Base-by-base conservation (phyloP, 2,888 invertebrate genomes). In the Nasonovia ribisnigri region DNA sequence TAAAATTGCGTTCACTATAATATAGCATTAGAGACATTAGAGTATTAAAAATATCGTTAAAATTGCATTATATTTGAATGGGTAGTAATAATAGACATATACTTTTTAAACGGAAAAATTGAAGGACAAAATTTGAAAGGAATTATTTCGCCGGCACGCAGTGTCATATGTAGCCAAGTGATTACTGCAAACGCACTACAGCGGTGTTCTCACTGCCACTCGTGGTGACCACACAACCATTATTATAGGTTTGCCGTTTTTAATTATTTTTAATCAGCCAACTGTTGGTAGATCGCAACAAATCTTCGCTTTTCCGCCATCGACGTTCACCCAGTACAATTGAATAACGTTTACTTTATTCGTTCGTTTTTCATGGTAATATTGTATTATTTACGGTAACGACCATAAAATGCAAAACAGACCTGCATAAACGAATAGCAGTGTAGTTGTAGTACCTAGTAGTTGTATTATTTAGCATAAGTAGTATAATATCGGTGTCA, bases 201-300 rank as follows among this genome's bases (percentile, higher is more conserved):
- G 36, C 20, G 77, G 77, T 20, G 36, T 77, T 29, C 36, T 36
- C 77, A 36, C 3, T 2, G 1, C 36, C 36, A 77, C 20, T 77
- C 36, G 20, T 36, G 36, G 36, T 77, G 36, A 77, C 20, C 48
- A 48, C n/a, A n/a, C n/a, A 90, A n/a, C 29, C 16, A n/a, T 57
- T 57, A 57, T 57, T 26, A 8, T 10, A 4, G 26, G 20, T 46
- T 13, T 24, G 48, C 48, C 36, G 4, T 90, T 89, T 89, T 77
- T 77, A 36, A 77, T 90, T 48, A 77, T 77, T 77, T 77, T 48
- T 90, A 90, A 90, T 90, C 90, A 77, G 90, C 77, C 77, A 90
- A 77, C 90, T 90, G 90, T 90, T 77, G 88, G 77, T 36, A 48
- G 24, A 90, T 48, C 67, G 77, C 77, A 90, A 77, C 90, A 36